Conservation (phyloP, 2,888 invertebrate genomes). For the Erebia ligea region DNA sequence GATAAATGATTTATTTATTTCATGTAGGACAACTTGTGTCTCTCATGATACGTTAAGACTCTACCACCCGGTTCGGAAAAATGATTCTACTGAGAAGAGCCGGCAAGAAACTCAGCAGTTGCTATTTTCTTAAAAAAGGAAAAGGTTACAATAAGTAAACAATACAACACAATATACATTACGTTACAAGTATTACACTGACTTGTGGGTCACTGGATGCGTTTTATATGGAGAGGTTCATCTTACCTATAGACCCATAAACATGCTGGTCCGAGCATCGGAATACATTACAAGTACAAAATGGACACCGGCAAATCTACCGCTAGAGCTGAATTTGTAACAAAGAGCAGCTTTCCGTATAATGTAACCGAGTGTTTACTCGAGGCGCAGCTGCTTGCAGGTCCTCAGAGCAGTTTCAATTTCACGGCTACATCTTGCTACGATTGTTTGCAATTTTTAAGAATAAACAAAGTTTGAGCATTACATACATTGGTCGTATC, state of each 20-base stretch:
- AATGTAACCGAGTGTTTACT: conserved; percentile 66
- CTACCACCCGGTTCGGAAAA: too few species aligned
- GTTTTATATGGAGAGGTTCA: neutral
- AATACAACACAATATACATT: too few species aligned
- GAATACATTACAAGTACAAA: conserved; percentile 75
- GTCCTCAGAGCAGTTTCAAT: conserved; percentile 62
- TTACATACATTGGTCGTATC: neutral
- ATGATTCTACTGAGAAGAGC: too few species aligned
- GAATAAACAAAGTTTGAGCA: conserved; percentile 9
- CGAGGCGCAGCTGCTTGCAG: conserved; percentile 61
- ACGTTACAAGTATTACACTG: too few species aligned
- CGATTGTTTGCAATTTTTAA: conserved; percentile 18
- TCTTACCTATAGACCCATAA: conserved; percentile 47
- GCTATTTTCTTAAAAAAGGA: neutral
- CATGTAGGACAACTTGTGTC: too few species aligned
- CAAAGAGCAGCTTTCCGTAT: conserved; percentile 73
- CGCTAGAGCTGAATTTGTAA: conserved; percentile 74
- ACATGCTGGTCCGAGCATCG: conserved; percentile 49
- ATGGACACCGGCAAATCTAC: conserved; percentile 75
- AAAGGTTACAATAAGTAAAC: too few species aligned
- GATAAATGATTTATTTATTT: too few species aligned
- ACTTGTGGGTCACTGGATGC: too few species aligned
- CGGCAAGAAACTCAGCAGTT: neutral
- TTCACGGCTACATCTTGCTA: conserved; percentile 29
- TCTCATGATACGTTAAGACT: too few species aligned